These are phyloP conservation scores for Panagrolaimus sp. DNA, from an alignment of 1,140 invertebrate species.

Conservation along the genomic window DNA sequence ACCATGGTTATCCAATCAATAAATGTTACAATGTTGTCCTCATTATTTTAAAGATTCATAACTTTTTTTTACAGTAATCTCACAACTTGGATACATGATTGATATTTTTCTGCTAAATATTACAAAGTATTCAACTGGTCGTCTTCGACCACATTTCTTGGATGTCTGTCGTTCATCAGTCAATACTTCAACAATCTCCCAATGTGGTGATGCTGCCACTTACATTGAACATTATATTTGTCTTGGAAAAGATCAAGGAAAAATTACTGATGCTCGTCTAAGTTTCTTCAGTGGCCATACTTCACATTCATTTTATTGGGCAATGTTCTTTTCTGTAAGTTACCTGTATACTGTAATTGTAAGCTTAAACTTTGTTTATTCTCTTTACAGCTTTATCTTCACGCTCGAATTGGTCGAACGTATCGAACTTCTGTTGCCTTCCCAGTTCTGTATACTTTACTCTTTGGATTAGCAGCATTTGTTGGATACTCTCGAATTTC, in stretches of 20 bases:
- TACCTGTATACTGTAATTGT: neutral
- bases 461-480: conserved; percentile 8
- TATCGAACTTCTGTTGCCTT: conserved; percentile 1
- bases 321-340: conserved; percentile 18
- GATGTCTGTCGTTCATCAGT: neutral
- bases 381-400: conserved; percentile 16
- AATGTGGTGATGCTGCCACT: neutral
- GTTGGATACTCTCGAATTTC: conserved; percentile 19
- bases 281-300: conserved; percentile 25
- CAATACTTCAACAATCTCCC: neutral
- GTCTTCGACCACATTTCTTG: neutral
- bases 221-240: conserved; percentile 9
- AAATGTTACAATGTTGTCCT: no score
- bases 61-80: neutral
- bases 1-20: neutral
- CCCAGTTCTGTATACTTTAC: conserved; percentile 9
- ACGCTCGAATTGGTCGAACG: conserved; percentile 18
- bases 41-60: neutral
- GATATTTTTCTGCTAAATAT: conserved; percentile 2
- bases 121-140: neutral
- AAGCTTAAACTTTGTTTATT: neutral
- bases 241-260: conserved; percentile 11
- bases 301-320: conserved; percentile 22
- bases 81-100: conserved; percentile 6
- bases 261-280: conserved; percentile 13